These are phyloP conservation scores for Globodera rostochiensis DNA, from an alignment of 1,140 invertebrate species.

Conservation along the genomic window DNA sequence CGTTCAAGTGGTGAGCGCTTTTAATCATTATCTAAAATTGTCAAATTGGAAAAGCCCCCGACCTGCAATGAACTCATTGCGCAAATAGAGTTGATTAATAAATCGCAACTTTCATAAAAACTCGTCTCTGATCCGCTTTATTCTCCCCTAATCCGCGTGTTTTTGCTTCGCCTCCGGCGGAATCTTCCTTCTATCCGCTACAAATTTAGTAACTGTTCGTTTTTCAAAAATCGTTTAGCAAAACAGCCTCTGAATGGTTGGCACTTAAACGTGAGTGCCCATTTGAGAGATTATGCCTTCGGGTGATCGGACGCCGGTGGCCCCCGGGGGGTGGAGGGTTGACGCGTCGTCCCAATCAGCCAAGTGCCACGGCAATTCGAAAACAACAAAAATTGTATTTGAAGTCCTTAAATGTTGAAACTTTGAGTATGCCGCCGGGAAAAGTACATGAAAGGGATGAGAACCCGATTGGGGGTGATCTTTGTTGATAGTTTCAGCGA, in stretches of 20 bases:
- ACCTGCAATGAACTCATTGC: neutral
- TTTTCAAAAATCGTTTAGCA: neutral
- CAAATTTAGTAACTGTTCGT: neutral
- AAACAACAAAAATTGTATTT: neutral
- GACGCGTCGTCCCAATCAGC: neutral
- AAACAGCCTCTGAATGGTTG: neutral
- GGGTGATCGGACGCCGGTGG: too few species aligned
- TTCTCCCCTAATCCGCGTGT: neutral
- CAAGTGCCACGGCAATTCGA: neutral
- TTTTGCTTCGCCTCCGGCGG: neutral
- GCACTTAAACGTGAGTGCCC: too few species aligned
- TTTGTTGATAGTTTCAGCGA: too few species aligned
- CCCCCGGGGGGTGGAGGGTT: too few species aligned
- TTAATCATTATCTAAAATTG: neutral
- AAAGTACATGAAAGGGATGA: too few species aligned
- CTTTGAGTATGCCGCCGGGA: too few species aligned
- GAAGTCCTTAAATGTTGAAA: too few species aligned
- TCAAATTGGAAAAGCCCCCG: too few species aligned
- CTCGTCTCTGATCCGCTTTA: neutral
- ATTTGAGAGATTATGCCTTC: too few species aligned
- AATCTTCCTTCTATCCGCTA: neutral
- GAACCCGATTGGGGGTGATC: too few species aligned
- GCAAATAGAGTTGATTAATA: too few species aligned
- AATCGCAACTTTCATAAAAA: neutral
- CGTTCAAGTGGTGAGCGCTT: constrained; percentile 4